These are phyloP conservation scores for Nesidiocoris tenuis DNA, from an alignment of 2,888 invertebrate species.

Conservation along the genomic window DNA sequence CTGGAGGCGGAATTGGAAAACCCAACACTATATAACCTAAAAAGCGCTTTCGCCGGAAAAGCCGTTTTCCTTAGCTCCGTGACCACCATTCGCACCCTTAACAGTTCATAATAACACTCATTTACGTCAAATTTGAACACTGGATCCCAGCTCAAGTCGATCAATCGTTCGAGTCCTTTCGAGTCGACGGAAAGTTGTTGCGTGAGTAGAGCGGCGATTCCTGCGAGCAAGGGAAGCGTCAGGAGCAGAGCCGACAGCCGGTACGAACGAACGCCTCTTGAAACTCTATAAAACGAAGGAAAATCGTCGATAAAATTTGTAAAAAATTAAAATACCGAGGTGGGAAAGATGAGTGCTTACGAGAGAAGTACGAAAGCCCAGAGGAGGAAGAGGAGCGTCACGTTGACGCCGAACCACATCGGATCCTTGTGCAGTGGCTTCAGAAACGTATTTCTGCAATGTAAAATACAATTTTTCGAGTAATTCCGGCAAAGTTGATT, in stretches of 20 bases:
- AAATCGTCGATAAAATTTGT: too few relatives aligned
- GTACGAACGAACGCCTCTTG: slow-evolving; percentile 59
- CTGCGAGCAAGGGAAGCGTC: slow-evolving; percentile 55
- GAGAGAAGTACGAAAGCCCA: slow-evolving; percentile 66
- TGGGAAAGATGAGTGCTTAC: slow-evolving; percentile 61
- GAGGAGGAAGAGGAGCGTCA: slow-evolving; percentile 63
- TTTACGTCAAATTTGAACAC: slow-evolving; percentile 55
- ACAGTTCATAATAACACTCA: too few relatives aligned
- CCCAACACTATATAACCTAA: too few relatives aligned
- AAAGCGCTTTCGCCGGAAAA: too few relatives aligned
- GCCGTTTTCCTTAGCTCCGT: too few relatives aligned
- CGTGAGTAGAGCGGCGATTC: slow-evolving; percentile 54
- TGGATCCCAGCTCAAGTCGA: slow-evolving; percentile 53
- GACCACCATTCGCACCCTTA: too few relatives aligned
- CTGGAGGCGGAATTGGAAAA: too few relatives aligned
- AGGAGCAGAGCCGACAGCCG: slow-evolving; percentile 57
- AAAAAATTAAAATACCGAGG: background rate
- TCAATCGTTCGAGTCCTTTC: slow-evolving; percentile 50
- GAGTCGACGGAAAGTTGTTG: slow-evolving; percentile 55
- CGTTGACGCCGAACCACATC: slow-evolving; percentile 65
- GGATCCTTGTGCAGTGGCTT: slow-evolving; percentile 63
- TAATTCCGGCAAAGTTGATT: background rate
- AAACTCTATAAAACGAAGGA: slow-evolving; percentile 53
- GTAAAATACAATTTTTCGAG: too few relatives aligned
- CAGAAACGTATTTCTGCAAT: slow-evolving; percentile 61